These are phyloP conservation scores for Atethmia centrago DNA, from an alignment of 2,888 invertebrate genomes.

Conservation along the genomic window DNA sequence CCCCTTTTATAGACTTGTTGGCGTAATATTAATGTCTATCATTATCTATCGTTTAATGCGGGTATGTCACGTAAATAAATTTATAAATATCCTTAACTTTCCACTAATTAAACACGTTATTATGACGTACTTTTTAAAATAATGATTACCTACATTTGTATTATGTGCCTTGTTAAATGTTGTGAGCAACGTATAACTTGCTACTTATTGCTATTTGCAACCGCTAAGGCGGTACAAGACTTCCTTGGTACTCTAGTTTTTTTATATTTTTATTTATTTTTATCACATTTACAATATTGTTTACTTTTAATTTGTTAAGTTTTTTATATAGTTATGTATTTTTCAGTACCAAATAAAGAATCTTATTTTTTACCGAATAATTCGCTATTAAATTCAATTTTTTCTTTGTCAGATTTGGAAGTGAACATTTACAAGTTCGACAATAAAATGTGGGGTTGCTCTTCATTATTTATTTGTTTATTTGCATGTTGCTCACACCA, in stretches of 20 bases:
- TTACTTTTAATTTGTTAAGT: conserved; percentile 15
- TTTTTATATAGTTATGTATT: conserved; percentile 25
- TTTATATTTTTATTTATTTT: background rate
- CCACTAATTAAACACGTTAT: conserved; percentile 21
- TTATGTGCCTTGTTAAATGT: conserved; percentile 27
- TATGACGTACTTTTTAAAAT: conserved; percentile 18
- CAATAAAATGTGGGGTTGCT: background rate
- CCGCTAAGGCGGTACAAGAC: conserved; percentile 24
- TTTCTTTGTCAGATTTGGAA: background rate
- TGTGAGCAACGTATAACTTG: conserved; percentile 26
- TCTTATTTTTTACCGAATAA: background rate
- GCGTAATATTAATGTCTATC: conserved; percentile 20
- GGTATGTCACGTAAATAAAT: conserved; percentile 3
- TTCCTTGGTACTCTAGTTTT: background rate
- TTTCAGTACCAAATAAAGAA: conserved; percentile 22
- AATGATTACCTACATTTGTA: background rate
- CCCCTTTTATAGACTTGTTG: conserved; percentile 7
- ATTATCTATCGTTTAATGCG: conserved; percentile 26
- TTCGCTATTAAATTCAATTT: background rate
- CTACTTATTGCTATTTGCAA: conserved; percentile 45
- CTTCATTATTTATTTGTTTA: background rate
- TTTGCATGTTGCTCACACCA: too few relatives aligned
- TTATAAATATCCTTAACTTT: conserved; percentile 11
- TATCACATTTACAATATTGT: background rate
- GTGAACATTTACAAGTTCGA: background rate